Percentiles rank a stretch among this genome's conserved stretches.
phyloP scores from a whole-genome alignment of 2,797 vertebrate species.

The Pteropus rufus region DNA sequence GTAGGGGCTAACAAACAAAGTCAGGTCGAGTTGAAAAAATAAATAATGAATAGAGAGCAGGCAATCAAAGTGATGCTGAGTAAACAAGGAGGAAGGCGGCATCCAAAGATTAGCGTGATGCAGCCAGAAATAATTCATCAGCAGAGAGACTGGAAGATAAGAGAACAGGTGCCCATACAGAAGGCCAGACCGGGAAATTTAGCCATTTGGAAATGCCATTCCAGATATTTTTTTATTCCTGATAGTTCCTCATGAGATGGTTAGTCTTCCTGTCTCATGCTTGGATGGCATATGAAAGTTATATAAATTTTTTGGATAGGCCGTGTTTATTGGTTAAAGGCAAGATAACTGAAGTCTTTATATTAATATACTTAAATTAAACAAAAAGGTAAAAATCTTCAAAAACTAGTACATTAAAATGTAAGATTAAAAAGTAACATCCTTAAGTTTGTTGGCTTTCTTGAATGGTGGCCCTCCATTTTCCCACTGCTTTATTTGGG shows the following conservation, averaged over 20 bases:
- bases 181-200: background rate
- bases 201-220: background rate
- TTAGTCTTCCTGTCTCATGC: constrained; percentile 35
- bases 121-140: constrained; percentile 40
- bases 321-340: background rate
- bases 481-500: background rate
- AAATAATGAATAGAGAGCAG: background rate
- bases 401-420: background rate
- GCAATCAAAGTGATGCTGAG: background rate
- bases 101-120: background rate
- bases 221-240: constrained; percentile 26
- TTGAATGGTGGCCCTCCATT: background rate
- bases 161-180: background rate
- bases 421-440: background rate
- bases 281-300: constrained; percentile 45
- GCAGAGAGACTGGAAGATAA: background rate
- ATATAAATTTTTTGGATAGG: constrained; percentile 37
- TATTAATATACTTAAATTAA: background rate
- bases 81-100: background rate
- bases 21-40: background rate
- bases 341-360: background rate
- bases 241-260: background rate
- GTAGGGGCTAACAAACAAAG: background rate
- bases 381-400: constrained; percentile 35
- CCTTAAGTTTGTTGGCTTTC: background rate